Base-by-base conservation (phyloP, 2,888 invertebrate species). In the Dascillus cervinus region DNA sequence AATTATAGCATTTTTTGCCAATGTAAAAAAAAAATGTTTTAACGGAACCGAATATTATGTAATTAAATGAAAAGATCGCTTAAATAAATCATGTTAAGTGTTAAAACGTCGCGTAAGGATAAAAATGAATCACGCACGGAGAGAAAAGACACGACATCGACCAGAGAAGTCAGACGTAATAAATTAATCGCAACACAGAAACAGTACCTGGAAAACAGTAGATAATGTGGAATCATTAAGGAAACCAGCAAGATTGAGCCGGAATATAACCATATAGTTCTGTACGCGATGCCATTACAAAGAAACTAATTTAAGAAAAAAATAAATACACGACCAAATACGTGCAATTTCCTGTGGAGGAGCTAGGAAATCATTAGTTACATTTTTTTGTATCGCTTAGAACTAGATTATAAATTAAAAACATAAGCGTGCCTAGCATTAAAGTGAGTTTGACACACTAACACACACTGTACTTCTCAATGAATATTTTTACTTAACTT, bases 301-400 rank as follows among this genome's bases (percentile, higher is more conserved):
- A 34, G 26, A 36, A 36, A 39, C 39, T 30, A n/a, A n/a, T n/a
- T n/a, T n/a, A n/a, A n/a, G n/a, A 27, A 27, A 41, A 37, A 49
- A 48, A 51, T 50, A 52, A 41, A 37, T 40, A 47, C 46, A 48
- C 43, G 29, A 25, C 52, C 51, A 53, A 54, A 52, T 47, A 46
- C 45, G 52, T 47, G n/a, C n/a, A 44, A 47, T 43, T 53, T 53
- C 50, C 52, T 49, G 52, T 42, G 52, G 52, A 53, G 50, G 50
- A 53, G 52, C 47, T 44, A 50, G 51, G 52, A 53, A 56, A 55
- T 54, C 55, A 53, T 53, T 53, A 53, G 50, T 53, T 53, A 53
- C 44, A 53, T 49, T 52, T 44, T 39, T 47, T 44, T 46, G 38
- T 37, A 31, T 33, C 31, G 27, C 36, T 31, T 27, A 43, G 40